Base-by-base conservation (phyloP, 2,113 vertebrate genomes). In the Phyllostomus hastatus region DNA sequence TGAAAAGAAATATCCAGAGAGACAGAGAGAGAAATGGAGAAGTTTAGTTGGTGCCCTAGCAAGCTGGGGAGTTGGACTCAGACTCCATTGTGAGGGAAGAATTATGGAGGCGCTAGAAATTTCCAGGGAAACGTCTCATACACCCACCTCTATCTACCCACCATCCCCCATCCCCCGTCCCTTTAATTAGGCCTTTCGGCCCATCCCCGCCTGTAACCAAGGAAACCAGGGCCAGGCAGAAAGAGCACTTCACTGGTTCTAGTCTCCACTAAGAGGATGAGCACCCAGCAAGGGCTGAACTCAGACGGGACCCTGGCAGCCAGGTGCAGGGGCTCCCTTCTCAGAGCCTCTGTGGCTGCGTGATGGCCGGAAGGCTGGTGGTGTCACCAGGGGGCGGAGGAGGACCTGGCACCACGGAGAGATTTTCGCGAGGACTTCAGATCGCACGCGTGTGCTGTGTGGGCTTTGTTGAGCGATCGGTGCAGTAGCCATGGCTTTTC, bases 401-500 rank as follows among this genome's bases (percentile, higher is more conserved):
- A 88, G 69, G 92, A 83, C 48, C 26, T 1, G 5, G 90, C n/a
- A 2, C n/a, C 46, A 0, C 3, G 61, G 90, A 87, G 72, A 93
- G 96, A 95, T 97, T 93, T 93, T 76, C 0, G 0, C 33, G 92
- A 97, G 64, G 61, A 78, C 91, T 75, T 94, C 57, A 57, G 91
- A 95, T 97, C 91, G 80, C 85, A 95, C 64, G 69, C 91, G 83
- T 96, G 88, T 57, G 85, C 95, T 95, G 81, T 3, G 7, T n/a
- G 90, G 95, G 95, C 94, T 96, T 95, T 97, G 96, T 96, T 90
- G 93, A 67, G 88, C 92, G 89, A 91, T 78, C 61, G 85, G 85
- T 69, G 82, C 64, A 20, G 5, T 69, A 14, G 93, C 92, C 38
- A 66, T 93, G 59, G 95, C 67, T 46, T 82, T 96, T 50, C 43